phyloP scores from a whole-genome alignment of 2,888 invertebrate genomes.

The Acrobeloides nanus region DNA sequence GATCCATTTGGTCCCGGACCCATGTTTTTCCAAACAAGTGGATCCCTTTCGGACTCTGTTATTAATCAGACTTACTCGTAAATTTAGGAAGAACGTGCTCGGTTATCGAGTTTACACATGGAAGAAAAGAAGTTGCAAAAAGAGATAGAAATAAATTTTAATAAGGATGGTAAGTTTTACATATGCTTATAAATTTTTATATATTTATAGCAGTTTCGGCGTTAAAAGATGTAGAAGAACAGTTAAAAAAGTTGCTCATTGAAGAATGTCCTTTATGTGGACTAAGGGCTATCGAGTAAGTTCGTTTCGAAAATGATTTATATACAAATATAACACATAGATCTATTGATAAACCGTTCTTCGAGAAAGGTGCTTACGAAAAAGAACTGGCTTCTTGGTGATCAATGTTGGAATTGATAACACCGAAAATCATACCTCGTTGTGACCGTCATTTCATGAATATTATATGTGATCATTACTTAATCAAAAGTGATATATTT shows the following conservation, averaged over 20 bases:
- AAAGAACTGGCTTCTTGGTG: conserved; percentile 33
- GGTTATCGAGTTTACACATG: neutral
- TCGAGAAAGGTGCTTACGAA: conserved; percentile 33
- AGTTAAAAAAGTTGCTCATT: conserved; percentile 22
- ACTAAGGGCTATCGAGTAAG: conserved; percentile 35
- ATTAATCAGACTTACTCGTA: too few species aligned
- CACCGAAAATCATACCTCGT: too few species aligned
- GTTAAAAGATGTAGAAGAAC: conserved; percentile 6
- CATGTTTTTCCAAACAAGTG: too few species aligned
- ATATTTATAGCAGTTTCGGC: neutral
- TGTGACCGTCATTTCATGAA: too few species aligned
- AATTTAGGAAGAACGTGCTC: too few species aligned
- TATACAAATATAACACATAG: conserved; percentile 18
- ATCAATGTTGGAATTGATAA: too few species aligned
- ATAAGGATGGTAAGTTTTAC: neutral
- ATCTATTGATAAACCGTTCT: conserved; percentile 35
- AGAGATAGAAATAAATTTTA: neutral
- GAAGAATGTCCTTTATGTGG: conserved; percentile 45
- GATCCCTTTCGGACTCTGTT: too few species aligned
- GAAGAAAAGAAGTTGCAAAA: neutral
- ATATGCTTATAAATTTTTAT: neutral
- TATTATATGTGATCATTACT: too few species aligned
- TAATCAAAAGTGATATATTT: too few species aligned
- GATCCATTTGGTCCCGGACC: too few species aligned
- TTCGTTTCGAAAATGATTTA: neutral